Evolutionary conservation across 2,113 vertebrate species (phyloP).

Genomic region (Clarias magur): DNA sequence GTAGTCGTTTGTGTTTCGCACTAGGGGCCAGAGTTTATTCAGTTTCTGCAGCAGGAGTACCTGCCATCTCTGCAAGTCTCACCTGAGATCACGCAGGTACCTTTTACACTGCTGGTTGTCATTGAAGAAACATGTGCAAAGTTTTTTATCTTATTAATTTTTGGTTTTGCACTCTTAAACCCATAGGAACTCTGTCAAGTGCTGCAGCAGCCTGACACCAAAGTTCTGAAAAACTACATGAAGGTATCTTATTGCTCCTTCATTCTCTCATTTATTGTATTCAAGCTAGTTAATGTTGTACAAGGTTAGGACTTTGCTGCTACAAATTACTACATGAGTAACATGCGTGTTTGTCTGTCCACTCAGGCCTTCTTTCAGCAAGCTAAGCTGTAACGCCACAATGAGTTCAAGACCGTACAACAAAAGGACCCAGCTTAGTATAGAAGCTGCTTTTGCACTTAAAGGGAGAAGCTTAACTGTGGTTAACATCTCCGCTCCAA

Average conservation of each 20-base stretch:
- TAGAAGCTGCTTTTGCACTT: conserved; percentile 73
- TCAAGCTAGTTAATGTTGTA: not conserved
- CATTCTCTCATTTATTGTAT: not conserved
- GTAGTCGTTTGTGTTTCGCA: conserved; percentile 25
- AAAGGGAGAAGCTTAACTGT: conserved; percentile 56
- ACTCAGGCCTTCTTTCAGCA: conserved; percentile 91
- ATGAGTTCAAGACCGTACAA: conserved; percentile 37
- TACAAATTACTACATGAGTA: not conserved
- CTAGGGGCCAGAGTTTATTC: conserved; percentile 92
- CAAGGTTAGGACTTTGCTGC: not conserved
- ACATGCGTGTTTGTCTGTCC: not conserved
- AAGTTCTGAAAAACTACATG: conserved; percentile 97
- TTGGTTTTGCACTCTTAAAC: not conserved
- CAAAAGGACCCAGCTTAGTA: conserved; percentile 58
- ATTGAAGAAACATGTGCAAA: not conserved
- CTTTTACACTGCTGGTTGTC: not conserved
- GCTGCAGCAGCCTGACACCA: conserved; percentile 92
- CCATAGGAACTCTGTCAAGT: conserved; percentile 91
- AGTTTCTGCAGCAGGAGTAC: conserved; percentile 95
- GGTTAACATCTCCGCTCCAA: conserved; percentile 48
- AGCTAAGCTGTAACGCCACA: conserved; percentile 83
- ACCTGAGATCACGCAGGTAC: conserved; percentile 93
- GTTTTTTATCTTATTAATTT: not conserved
- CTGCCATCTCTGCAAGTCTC: conserved; percentile 91
- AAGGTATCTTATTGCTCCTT: conserved; percentile 76